Conservation (phyloP, 2,797 vertebrate genomes). For the Notolepis coatsorum region DNA sequence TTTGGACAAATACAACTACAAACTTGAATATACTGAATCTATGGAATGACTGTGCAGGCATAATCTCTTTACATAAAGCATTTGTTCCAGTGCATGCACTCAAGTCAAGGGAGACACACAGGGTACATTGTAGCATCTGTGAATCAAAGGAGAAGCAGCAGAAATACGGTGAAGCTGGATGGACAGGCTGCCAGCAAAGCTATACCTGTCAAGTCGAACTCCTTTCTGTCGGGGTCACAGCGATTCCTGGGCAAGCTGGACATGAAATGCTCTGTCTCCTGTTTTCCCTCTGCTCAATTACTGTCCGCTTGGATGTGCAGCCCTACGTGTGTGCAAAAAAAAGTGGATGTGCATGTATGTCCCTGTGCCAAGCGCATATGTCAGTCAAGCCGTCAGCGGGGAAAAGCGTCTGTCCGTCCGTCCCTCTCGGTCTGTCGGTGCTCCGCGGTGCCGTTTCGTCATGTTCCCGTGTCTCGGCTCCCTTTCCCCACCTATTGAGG, state of each 20-base stretch:
- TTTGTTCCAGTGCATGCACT: constrained; percentile 73
- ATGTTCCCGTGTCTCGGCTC: constrained; percentile 70
- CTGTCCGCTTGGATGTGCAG: constrained; percentile 71
- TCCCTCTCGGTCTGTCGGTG: constrained; percentile 77
- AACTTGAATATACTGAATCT: constrained; percentile 28
- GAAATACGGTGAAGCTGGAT: constrained; percentile 38
- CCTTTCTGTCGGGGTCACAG: constrained; percentile 81
- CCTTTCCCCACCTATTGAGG: constrained; percentile 60
- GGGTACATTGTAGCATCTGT: constrained; percentile 60
- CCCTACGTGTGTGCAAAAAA: constrained; percentile 68
- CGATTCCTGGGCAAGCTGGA: constrained; percentile 73
- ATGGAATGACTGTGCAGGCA: constrained; percentile 48
- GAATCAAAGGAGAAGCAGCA: constrained; percentile 52
- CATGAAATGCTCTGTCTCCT: constrained; percentile 75
- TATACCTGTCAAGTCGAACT: constrained; percentile 82
- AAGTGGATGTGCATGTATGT: constrained; percentile 61
- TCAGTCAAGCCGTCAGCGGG: constrained; percentile 76
- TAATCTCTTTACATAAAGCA: constrained; percentile 56
- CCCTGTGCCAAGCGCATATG: constrained; percentile 68
- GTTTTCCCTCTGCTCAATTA: constrained; percentile 67
- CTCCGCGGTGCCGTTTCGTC: constrained; percentile 76
- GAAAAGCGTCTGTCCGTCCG: constrained; percentile 45
- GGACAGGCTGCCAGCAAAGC: constrained; percentile 48
- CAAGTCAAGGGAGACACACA: constrained; percentile 72
- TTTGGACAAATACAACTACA: constrained; percentile 41